A percentile compares a stretch with the other conserved stretches of the same genome.
phyloP scores from a whole-genome alignment of 2,888 invertebrate genomes.

The Nipponacmea schrenckii region DNA sequence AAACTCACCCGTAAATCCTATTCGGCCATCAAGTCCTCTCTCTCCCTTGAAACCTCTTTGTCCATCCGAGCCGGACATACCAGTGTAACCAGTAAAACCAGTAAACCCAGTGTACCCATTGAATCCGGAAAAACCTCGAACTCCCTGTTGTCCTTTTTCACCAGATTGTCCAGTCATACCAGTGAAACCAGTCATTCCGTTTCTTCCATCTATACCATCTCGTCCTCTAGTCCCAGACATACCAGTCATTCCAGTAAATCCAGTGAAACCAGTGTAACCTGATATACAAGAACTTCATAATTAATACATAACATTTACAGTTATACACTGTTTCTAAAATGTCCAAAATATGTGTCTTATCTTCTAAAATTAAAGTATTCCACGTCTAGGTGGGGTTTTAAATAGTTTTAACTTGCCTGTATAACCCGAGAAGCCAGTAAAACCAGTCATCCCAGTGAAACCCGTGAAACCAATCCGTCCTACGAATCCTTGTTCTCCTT shows the following conservation, averaged over 20 bases:
- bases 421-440: neutral
- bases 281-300: neutral
- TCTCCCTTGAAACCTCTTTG: neutral
- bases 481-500: neutral
- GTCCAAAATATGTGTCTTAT: too few species aligned
- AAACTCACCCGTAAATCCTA: neutral
- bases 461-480: slow-evolving; percentile 1
- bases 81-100: neutral
- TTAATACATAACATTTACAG: neutral
- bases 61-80: slow-evolving; percentile 10
- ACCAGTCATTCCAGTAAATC: slow-evolving; percentile 12
- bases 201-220: neutral
- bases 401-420: neutral
- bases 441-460: slow-evolving; percentile 5
- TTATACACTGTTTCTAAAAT: too few species aligned
- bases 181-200: neutral
- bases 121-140: neutral
- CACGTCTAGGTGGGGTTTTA: too few species aligned
- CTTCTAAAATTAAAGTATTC: too few species aligned
- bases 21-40: neutral
- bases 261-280: slow-evolving; percentile 11
- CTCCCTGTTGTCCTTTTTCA: neutral
- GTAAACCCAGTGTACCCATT: neutral
- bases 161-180: slow-evolving; percentile 9
- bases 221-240: neutral